A percentile compares a stretch with the other conserved stretches of the same genome.
Evolutionary conservation across 2,797 vertebrate species (phyloP).

Genomic region (Triplophysa bombifrons): DNA sequence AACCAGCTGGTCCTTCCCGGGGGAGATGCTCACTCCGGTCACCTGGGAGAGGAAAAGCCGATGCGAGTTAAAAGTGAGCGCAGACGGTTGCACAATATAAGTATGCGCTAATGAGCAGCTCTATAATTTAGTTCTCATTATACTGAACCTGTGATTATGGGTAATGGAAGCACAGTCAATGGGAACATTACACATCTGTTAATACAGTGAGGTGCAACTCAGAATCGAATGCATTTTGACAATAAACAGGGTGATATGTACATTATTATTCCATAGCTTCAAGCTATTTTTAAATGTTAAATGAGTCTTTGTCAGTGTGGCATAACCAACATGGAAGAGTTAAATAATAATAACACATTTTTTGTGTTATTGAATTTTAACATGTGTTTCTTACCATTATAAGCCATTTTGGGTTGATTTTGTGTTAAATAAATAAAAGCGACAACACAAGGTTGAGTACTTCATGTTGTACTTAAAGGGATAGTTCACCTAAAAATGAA

Average conservation of each 20-base stretch:
- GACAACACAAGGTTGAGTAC: no score
- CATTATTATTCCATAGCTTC: neutral
- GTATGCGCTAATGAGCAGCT: slow-evolving; percentile 35
- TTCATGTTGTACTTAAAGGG: no score
- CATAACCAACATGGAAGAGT: neutral
- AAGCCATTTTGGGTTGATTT: no score
- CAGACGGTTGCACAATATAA: slow-evolving; percentile 17
- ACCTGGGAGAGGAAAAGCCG: slow-evolving; percentile 74
- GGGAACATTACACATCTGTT: slow-evolving; percentile 34
- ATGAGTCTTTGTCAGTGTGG: neutral
- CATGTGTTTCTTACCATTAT: no score
- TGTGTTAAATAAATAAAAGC: no score
- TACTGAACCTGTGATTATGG: neutral
- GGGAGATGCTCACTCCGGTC: slow-evolving; percentile 92
- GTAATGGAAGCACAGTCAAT: neutral
- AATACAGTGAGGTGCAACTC: slow-evolving; percentile 24
- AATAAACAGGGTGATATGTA: neutral
- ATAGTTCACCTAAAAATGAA: no score
- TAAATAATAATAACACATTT: no score
- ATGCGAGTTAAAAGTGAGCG: slow-evolving; percentile 3
- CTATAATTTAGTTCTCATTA: slow-evolving; percentile 25
- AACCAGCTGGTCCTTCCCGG: slow-evolving; percentile 95
- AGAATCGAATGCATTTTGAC: neutral
- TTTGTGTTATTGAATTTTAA: no score
- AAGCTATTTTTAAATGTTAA: no score